These are phyloP conservation scores for Xanthia togata DNA, from an alignment of 2,888 invertebrate genomes.

Conservation along the genomic window DNA sequence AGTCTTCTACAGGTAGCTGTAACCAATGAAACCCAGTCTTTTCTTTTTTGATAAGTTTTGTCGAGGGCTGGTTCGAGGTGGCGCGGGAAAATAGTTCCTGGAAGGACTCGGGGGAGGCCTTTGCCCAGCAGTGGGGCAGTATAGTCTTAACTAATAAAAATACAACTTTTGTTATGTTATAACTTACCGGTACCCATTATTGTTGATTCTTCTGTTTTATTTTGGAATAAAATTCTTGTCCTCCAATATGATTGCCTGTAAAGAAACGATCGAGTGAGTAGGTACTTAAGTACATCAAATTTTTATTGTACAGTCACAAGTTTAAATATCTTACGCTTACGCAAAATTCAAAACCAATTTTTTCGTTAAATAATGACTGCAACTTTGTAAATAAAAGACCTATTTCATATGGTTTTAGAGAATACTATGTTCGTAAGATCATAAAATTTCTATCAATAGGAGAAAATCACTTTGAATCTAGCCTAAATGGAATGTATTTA, in stretches of 20 bases:
- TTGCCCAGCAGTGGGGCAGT: background rate
- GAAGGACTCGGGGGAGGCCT: background rate
- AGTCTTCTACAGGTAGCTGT: background rate
- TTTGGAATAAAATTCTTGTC: background rate
- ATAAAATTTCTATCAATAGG: too few relatives aligned
- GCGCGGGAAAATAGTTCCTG: background rate
- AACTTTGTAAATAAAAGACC: too few relatives aligned
- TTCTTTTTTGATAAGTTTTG: background rate
- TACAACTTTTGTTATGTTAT: background rate
- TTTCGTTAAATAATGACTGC: too few relatives aligned
- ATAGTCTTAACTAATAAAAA: background rate
- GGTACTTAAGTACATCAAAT: background rate
- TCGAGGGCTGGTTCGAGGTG: background rate
- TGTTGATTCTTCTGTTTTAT: slow-evolving; percentile 14
- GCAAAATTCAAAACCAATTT: too few relatives aligned
- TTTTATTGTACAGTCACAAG: background rate
- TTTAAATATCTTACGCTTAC: too few relatives aligned
- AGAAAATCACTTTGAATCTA: too few relatives aligned
- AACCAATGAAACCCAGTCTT: background rate
- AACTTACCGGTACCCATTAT: slow-evolving; percentile 39
- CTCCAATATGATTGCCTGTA: slow-evolving; percentile 15
- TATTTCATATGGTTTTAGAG: too few relatives aligned
- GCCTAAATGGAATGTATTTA: too few relatives aligned
- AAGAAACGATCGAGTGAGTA: slow-evolving; percentile 15
- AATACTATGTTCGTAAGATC: too few relatives aligned